Conservation (phyloP, 2,113 vertebrate genomes). For the Sapayoa aenigma region DNA sequence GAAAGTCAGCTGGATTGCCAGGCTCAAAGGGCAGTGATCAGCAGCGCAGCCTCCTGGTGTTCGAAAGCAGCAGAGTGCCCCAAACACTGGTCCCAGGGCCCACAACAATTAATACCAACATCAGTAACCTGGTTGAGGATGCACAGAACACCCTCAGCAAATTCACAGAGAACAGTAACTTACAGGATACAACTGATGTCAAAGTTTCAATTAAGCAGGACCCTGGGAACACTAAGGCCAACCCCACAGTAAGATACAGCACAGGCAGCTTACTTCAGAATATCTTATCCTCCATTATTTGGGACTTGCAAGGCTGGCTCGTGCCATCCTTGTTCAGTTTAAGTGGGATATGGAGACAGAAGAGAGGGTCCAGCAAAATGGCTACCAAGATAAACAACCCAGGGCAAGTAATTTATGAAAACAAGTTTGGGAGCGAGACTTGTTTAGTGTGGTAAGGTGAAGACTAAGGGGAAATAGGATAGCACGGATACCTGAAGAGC, state of each 20-base stretch:
- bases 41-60: not conserved
- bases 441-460: not conserved
- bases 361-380: not conserved
- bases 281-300: not conserved
- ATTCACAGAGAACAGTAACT: not conserved
- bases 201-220: not conserved
- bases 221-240: not conserved
- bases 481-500: not conserved
- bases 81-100: not conserved
- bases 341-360: not conserved
- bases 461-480: not conserved
- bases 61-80: not conserved
- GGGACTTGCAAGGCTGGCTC: not conserved
- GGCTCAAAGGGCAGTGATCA: not conserved
- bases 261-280: not conserved
- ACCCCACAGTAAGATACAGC: not conserved
- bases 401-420: not conserved
- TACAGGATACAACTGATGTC: accelerated
- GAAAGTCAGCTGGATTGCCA: not conserved
- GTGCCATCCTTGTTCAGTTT: not conserved
- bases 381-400: not conserved
- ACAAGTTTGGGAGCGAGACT: not conserved
- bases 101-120: not conserved
- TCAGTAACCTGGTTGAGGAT: not conserved
- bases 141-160: not conserved